Percentiles rank a stretch among this genome's conserved stretches.
These are phyloP conservation scores for Lepidostoma basale DNA, from an alignment of 1,140 invertebrate genomes.

Conservation along the genomic window DNA sequence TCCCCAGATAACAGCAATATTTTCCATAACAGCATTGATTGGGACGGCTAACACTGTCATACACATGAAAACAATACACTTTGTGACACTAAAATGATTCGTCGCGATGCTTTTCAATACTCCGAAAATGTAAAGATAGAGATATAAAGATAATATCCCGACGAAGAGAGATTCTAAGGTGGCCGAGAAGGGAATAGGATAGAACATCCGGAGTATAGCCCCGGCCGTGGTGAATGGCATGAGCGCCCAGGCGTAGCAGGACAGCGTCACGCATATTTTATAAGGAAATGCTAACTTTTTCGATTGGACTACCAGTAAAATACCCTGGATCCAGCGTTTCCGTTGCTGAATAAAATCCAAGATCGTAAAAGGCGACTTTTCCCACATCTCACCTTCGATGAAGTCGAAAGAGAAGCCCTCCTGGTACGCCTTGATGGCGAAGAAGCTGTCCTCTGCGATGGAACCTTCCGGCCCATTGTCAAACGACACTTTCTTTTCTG, in stretches of 20 bases:
- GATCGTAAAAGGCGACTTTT: slow-evolving; percentile 94
- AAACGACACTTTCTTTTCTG: slow-evolving; percentile 89
- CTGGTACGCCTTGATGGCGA: slow-evolving; percentile 89
- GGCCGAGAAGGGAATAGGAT: slow-evolving; percentile 83
- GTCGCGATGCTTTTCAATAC: slow-evolving; percentile 93
- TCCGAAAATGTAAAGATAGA: slow-evolving; percentile 96
- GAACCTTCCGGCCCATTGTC: slow-evolving; percentile 95
- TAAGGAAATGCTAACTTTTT: slow-evolving; percentile 81
- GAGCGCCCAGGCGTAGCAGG: slow-evolving; percentile 94
- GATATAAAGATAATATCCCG: slow-evolving; percentile 87
- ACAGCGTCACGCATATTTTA: slow-evolving; percentile 84
- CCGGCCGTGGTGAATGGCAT: slow-evolving; percentile 91
- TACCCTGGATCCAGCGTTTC: slow-evolving; percentile 96
- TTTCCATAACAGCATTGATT: slow-evolving; percentile 90
- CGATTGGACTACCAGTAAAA: slow-evolving; percentile 91
- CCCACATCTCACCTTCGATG: slow-evolving; percentile 97
- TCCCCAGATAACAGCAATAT: slow-evolving; percentile 91
- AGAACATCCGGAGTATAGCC: slow-evolving; percentile 79
- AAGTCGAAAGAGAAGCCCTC: slow-evolving; percentile 89
- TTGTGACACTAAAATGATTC: slow-evolving; percentile 78
- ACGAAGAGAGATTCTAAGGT: slow-evolving; percentile 83
- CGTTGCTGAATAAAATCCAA: slow-evolving; percentile 95
- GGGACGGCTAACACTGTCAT: slow-evolving; percentile 86
- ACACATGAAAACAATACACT: slow-evolving; percentile 79
- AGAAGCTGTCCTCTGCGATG: slow-evolving; percentile 95